phyloP scores from a whole-genome alignment of 2,888 invertebrate genomes.

The Tetanocera ferruginea region DNA sequence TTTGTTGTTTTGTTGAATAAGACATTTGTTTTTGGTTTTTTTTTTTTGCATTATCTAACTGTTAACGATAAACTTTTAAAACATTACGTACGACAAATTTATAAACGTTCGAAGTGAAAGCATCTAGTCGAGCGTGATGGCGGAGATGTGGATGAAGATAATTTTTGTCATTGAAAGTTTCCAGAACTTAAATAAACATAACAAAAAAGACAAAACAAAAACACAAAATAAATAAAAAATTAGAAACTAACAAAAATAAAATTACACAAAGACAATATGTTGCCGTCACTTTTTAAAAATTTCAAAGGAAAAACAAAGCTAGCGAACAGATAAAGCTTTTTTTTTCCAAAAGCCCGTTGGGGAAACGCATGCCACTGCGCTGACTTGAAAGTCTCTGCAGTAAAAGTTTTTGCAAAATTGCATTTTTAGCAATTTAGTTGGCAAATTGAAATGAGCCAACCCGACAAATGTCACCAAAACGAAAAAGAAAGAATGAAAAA shows the following conservation, averaged over 20 bases:
- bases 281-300: neutral
- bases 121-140: neutral
- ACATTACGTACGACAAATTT: too few relatives aligned
- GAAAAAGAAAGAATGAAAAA: conserved; percentile 15
- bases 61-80: too few relatives aligned
- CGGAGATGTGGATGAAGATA: neutral
- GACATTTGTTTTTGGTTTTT: too few relatives aligned
- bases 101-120: too few relatives aligned
- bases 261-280: conserved; percentile 16
- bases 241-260: neutral
- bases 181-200: neutral
- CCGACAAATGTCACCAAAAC: conserved; percentile 3
- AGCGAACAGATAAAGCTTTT: neutral
- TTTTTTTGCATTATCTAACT: too few relatives aligned
- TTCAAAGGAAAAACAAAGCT: too few relatives aligned
- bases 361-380: neutral
- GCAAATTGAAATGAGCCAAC: conserved; percentile 30
- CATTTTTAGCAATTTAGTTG: conserved; percentile 23
- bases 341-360: neutral
- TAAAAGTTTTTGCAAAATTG: conserved; percentile 34
- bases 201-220: neutral
- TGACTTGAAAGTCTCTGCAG: neutral
- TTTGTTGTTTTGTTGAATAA: too few relatives aligned
- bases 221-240: neutral
- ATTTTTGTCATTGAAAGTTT: neutral